These are phyloP conservation scores for Athalia cordata DNA, from an alignment of 2,888 invertebrate species.

Conservation along the genomic window DNA sequence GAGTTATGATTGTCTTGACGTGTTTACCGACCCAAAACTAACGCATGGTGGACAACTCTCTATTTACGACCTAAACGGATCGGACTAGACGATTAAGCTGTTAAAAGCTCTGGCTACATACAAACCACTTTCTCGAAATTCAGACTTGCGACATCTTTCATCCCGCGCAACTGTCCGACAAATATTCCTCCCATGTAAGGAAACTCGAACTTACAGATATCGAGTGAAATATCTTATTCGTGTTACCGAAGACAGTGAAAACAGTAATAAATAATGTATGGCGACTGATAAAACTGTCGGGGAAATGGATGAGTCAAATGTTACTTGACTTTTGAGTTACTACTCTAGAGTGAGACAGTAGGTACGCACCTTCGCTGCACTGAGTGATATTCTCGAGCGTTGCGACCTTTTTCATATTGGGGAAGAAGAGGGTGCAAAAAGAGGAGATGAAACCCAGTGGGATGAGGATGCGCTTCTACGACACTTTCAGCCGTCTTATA, in stretches of 20 bases:
- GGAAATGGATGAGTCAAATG: no score
- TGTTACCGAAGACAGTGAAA: not conserved
- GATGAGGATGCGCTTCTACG: not conserved
- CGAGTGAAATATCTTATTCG: not conserved
- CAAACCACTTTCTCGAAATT: not conserved
- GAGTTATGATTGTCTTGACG: slow-evolving; percentile 47
- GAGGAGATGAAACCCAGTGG: not conserved
- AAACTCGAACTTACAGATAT: no score
- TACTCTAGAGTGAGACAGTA: no score
- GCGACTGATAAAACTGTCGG: not conserved
- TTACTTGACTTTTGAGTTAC: no score
- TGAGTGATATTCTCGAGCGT: no score
- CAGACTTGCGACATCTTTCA: not conserved
- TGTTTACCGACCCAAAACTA: slow-evolving; percentile 43
- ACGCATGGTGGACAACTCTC: slow-evolving; percentile 32
- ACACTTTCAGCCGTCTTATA: not conserved
- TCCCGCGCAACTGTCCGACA: no score
- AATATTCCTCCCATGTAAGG: slow-evolving; percentile 18
- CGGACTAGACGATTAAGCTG: slow-evolving; percentile 28
- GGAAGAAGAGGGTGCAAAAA: slow-evolving; percentile 6
- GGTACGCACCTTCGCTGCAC: no score
- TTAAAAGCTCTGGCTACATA: slow-evolving; percentile 17
- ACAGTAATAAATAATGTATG: not conserved
- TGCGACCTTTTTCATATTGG: no score
- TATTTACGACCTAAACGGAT: slow-evolving; percentile 42